Conservation (phyloP, 2,888 invertebrate species). For the Stenotaenia linearis region DNA sequence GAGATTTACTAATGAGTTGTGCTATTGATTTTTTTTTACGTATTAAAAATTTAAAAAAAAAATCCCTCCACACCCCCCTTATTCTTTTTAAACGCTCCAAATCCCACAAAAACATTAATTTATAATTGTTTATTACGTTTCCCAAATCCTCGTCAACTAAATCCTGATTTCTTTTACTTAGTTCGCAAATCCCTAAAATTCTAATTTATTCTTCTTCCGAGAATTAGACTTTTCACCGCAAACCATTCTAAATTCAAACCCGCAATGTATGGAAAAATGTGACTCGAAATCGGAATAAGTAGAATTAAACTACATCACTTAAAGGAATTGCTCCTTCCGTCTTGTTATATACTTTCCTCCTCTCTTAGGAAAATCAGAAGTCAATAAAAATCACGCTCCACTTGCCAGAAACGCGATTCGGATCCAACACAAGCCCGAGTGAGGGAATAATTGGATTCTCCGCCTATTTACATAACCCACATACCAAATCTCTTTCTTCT, state of each 20-base stretch:
- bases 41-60: background rate
- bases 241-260: no score
- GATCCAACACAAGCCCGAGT: background rate
- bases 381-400: slow-evolving; percentile 23
- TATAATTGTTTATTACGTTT: background rate
- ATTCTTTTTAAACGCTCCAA: background rate
- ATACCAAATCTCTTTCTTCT: background rate
- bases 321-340: background rate
- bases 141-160: background rate
- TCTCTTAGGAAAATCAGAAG: slow-evolving; percentile 21
- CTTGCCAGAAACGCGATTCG: slow-evolving; percentile 10
- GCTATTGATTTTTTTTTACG: background rate
- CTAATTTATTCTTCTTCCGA: background rate
- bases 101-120: background rate
- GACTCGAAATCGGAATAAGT: background rate
- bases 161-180: background rate
- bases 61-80: no score
- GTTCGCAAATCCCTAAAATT: background rate
- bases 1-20: slow-evolving; percentile 17
- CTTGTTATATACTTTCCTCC: background rate
- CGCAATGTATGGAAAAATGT: background rate
- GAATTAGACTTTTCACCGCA: background rate
- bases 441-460: slow-evolving; percentile 18
- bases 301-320: slow-evolving; percentile 19
- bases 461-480: slow-evolving; percentile 26